Percentiles rank a stretch among this genome's conserved stretches.
phyloP scores from a whole-genome alignment of 2,888 invertebrate species.

The Empis stercorea region DNA sequence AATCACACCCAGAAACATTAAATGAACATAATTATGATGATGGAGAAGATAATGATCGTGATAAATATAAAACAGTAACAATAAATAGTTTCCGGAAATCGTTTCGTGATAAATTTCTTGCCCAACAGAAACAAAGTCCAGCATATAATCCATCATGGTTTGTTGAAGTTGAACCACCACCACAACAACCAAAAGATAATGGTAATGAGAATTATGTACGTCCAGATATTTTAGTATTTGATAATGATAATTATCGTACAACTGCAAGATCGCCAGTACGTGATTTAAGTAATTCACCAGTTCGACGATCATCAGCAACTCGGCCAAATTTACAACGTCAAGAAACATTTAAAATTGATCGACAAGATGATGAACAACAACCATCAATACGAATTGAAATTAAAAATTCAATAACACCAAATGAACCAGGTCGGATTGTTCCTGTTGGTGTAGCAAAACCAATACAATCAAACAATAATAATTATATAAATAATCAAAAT shows the following conservation, averaged over 20 bases:
- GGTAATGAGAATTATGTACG: slow-evolving; percentile 19
- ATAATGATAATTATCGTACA: slow-evolving; percentile 32
- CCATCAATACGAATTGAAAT: slow-evolving; percentile 32
- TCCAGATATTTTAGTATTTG: slow-evolving; percentile 25
- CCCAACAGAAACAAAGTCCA: slow-evolving; percentile 26
- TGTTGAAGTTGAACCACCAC: slow-evolving; percentile 27
- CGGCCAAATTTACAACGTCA: slow-evolving; percentile 11
- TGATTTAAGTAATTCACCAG: slow-evolving; percentile 15
- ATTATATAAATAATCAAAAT: no score
- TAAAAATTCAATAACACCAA: slow-evolving; percentile 31
- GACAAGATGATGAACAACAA: slow-evolving; percentile 8
- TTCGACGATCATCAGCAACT: slow-evolving; percentile 17
- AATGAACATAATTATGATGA: slow-evolving; percentile 18
- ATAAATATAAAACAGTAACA: slow-evolving; percentile 33
- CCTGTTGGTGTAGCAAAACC: slow-evolving; percentile 35
- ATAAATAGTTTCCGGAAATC: slow-evolving; percentile 33
- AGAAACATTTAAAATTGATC: slow-evolving; percentile 17
- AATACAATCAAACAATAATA: slow-evolving; percentile 20
- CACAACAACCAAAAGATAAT: neutral
- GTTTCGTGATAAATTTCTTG: slow-evolving; percentile 29
- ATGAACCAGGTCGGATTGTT: slow-evolving; percentile 29
- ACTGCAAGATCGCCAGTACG: slow-evolving; percentile 29
- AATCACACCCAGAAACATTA: slow-evolving; percentile 18
- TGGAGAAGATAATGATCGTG: slow-evolving; percentile 16
- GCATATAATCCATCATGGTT: slow-evolving; percentile 34